Conservation (phyloP, 2,797 vertebrate species). For the Poecilia velifera region DNA sequence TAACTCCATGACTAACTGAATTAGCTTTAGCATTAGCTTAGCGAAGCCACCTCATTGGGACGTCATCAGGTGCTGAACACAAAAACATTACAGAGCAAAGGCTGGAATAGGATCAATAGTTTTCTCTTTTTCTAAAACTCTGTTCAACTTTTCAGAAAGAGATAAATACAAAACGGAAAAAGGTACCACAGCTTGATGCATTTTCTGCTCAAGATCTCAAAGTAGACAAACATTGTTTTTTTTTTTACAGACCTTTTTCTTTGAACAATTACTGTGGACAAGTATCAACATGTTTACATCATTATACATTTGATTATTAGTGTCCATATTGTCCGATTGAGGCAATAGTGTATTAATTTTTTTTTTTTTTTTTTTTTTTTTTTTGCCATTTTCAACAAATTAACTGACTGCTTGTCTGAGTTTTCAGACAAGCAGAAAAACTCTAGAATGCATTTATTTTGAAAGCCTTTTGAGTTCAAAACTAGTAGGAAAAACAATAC, state of each 20-base stretch:
- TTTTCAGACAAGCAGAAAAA: not conserved
- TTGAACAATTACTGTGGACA: no score
- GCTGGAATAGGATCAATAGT: not conserved
- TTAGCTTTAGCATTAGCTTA: not conserved
- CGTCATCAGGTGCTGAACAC: not conserved
- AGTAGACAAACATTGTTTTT: not conserved
- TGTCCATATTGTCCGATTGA: no score
- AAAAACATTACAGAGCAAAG: not conserved
- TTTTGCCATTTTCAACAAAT: not conserved
- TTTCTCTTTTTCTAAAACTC: not conserved
- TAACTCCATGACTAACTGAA: no score
- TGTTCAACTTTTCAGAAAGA: not conserved
- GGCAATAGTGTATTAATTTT: no score
- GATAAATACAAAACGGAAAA: not conserved
- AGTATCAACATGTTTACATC: no score
- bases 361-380: no score
- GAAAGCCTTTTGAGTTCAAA: not conserved
- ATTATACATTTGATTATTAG: no score
- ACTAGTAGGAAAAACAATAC: not conserved
- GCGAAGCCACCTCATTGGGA: not conserved
- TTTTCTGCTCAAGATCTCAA: not conserved
- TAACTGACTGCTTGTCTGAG: not conserved
- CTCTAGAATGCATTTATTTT: not conserved
- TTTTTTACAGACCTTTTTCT: no score
- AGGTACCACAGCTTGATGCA: not conserved